Percentiles rank a stretch among this genome's conserved stretches.
These are phyloP conservation scores for Rhorus exstirpatorius DNA, from an alignment of 2,888 invertebrate species.

Conservation along the genomic window DNA sequence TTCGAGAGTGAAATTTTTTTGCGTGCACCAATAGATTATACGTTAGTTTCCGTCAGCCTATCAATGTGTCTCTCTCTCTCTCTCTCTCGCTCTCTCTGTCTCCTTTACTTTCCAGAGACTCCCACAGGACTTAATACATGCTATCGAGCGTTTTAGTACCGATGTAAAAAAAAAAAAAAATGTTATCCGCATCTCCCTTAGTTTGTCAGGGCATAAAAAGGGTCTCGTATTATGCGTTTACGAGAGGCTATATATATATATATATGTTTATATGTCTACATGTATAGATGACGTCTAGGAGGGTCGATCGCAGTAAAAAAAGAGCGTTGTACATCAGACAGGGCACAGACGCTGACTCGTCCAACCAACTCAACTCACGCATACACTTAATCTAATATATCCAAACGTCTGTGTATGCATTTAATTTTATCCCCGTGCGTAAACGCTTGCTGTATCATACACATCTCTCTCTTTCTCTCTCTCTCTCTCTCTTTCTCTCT, in stretches of 20 bases:
- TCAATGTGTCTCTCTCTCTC: too few species aligned
- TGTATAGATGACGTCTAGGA: not conserved
- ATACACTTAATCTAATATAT: slow-evolving; percentile 17
- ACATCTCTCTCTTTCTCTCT: not conserved
- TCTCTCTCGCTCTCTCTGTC: too few species aligned
- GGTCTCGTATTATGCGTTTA: slow-evolving; percentile 44
- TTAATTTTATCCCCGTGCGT: slow-evolving; percentile 25
- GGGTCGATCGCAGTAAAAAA: slow-evolving; percentile 31
- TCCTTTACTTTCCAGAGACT: slow-evolving; percentile 10
- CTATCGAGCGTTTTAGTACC: slow-evolving; percentile 28
- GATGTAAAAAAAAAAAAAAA: slow-evolving; percentile 26
- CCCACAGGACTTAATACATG: slow-evolving; percentile 30
- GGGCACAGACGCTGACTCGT: slow-evolving; percentile 47
- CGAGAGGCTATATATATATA: slow-evolving; percentile 16
- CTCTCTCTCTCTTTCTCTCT: slow-evolving; percentile 7
- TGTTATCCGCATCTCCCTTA: slow-evolving; percentile 31
- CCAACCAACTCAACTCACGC: slow-evolving; percentile 10
- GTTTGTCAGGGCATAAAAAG: slow-evolving; percentile 38
- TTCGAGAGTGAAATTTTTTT: slow-evolving; percentile 36
- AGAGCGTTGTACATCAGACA: slow-evolving; percentile 35
- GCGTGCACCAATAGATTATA: slow-evolving; percentile 28
- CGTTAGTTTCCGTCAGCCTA: slow-evolving; percentile 37
- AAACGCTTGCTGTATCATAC: not conserved
- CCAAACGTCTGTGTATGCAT: not conserved
- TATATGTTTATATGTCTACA: not conserved